Evolutionary conservation across 2,888 invertebrate species (phyloP).

Genomic region (Drosophila lacicola): DNA sequence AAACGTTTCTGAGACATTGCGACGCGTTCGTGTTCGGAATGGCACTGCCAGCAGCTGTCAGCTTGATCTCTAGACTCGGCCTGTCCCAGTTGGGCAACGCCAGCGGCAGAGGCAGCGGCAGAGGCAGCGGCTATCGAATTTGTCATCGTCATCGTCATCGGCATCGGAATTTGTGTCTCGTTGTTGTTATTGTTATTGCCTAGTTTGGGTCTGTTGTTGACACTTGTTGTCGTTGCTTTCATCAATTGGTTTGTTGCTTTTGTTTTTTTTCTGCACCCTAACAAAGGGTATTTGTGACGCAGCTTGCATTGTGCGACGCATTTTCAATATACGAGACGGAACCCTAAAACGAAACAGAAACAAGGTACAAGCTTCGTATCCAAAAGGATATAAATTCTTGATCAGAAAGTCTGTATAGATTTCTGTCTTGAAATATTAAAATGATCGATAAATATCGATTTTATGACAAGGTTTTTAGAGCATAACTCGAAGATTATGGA

Average conservation of each 20-base stretch:
- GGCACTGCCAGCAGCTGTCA: slow-evolving; percentile 53
- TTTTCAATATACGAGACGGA: too few species aligned
- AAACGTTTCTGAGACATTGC: slow-evolving; percentile 52
- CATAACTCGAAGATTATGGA: too few species aligned
- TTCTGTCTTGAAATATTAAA: too few species aligned
- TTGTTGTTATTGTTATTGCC: slow-evolving; percentile 20
- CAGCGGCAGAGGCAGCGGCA: slow-evolving; percentile 6
- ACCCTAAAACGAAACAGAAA: too few species aligned
- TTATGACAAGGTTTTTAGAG: too few species aligned
- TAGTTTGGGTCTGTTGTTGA: slow-evolving; percentile 16
- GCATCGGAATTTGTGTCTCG: slow-evolving; percentile 23
- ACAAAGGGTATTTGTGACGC: neutral
- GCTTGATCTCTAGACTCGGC: slow-evolving; percentile 20
- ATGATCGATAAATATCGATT: too few species aligned
- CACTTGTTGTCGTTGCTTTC: slow-evolving; percentile 10
- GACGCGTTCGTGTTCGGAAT: slow-evolving; percentile 64
- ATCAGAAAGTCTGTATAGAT: too few species aligned
- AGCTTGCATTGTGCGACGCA: neutral
- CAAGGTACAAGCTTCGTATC: too few species aligned
- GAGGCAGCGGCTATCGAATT: slow-evolving; percentile 6
- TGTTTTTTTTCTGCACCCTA: slow-evolving; percentile 10
- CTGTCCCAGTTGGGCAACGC: slow-evolving; percentile 19
- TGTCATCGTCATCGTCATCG: slow-evolving; percentile 38
- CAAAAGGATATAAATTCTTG: too few species aligned
- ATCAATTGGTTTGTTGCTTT: slow-evolving; percentile 10